Conservation (phyloP, 2,888 invertebrate species). For the Byasa hedistus region DNA sequence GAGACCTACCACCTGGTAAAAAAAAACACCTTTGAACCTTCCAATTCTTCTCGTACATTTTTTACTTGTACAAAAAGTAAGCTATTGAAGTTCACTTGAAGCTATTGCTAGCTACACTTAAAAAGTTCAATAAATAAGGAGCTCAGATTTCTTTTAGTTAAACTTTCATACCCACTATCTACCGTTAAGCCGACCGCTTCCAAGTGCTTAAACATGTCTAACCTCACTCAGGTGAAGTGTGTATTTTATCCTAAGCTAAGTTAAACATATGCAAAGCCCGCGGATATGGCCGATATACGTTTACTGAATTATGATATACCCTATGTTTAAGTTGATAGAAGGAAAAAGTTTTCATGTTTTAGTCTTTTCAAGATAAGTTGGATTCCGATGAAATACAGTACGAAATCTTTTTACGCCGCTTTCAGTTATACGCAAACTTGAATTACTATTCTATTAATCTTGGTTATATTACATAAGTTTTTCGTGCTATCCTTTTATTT, state of each 20-base stretch:
- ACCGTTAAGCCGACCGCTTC: slow-evolving; percentile 7
- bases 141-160: slow-evolving; percentile 2
- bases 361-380: neutral
- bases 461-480: no score
- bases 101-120: neutral
- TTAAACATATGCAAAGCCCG: slow-evolving; percentile 7
- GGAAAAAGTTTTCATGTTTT: neutral
- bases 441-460: no score
- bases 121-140: neutral
- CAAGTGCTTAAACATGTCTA: slow-evolving; percentile 25
- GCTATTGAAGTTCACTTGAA: neutral
- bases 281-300: neutral
- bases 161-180: slow-evolving; percentile 21
- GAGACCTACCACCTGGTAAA: no score
- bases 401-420: no score
- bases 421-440: no score
- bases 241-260: slow-evolving; percentile 22
- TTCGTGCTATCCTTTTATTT: no score
- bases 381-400: no score
- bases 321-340: neutral
- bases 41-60: no score
- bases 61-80: no score
- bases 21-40: no score
- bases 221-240: slow-evolving; percentile 25
- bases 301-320: slow-evolving; percentile 13